Conservation (phyloP, 2,113 vertebrate species). For the Trichechus manatus region DNA sequence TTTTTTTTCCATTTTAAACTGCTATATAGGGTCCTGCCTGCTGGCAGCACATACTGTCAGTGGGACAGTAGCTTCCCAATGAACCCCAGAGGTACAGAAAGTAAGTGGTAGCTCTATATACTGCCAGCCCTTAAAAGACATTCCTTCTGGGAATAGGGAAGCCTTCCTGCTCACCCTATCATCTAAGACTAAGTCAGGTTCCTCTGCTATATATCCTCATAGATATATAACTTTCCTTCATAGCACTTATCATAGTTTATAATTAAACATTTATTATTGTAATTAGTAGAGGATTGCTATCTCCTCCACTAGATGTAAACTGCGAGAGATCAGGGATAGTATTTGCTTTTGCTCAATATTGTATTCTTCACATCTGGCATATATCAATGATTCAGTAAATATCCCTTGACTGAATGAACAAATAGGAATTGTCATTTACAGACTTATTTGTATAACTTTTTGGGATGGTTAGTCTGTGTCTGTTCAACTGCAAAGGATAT, state of each 20-base stretch:
- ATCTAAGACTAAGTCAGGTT: not conserved
- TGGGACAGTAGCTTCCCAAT: too few relatives aligned
- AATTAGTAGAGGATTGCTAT: not conserved
- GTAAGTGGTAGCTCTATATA: too few relatives aligned
- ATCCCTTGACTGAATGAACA: constrained; percentile 11
- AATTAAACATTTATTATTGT: constrained; percentile 14
- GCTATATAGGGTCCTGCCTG: too few relatives aligned
- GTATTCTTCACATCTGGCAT: not conserved
- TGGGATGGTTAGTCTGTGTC: not conserved
- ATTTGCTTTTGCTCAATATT: constrained; percentile 12
- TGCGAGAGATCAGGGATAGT: not conserved
- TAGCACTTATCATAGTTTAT: not conserved
- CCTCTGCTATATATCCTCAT: not conserved
- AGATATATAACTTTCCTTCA: not conserved
- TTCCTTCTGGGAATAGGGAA: not conserved
- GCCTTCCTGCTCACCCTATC: not conserved
- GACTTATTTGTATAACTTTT: not conserved
- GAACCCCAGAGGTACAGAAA: too few relatives aligned
- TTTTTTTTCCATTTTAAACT: too few relatives aligned
- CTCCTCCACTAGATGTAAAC: constrained; percentile 14
- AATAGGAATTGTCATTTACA: constrained; percentile 7
- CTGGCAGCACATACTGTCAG: too few relatives aligned
- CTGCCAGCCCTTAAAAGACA: not conserved
- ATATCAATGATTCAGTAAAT: constrained; percentile 14
- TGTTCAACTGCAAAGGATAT: not conserved